Percentiles rank a stretch among this genome's conserved stretches.
phyloP scores from a whole-genome alignment of 2,888 invertebrate genomes.

The Griposia aprilina region DNA sequence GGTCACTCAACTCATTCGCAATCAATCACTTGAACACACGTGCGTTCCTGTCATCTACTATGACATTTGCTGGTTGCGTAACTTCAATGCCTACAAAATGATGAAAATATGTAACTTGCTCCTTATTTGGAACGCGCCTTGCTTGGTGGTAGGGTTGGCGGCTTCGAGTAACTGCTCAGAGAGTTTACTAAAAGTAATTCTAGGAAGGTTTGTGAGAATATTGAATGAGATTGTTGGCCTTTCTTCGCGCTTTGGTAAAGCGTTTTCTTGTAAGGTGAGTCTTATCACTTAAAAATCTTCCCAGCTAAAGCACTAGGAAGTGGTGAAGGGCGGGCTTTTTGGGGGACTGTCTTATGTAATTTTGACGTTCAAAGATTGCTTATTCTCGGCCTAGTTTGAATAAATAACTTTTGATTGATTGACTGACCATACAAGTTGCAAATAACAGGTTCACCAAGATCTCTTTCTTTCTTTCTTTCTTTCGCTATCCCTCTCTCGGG shows the following conservation, averaged over 20 bases:
- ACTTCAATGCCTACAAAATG: conserved; percentile 76
- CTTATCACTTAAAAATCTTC: too few species aligned
- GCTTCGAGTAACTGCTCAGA: not conserved
- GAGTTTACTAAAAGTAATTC: not conserved
- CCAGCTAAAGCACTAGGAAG: too few species aligned
- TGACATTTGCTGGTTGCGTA: conserved; percentile 81
- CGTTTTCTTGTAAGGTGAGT: too few species aligned
- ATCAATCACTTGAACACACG: conserved; percentile 72
- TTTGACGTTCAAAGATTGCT: too few species aligned
- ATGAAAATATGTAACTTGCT: conserved; percentile 78
- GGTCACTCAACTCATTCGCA: conserved; percentile 70
- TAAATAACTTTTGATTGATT: too few species aligned
- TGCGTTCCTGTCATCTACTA: conserved; percentile 70
- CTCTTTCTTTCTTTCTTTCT: not conserved
- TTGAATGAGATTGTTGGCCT: too few species aligned
- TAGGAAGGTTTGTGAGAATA: too few species aligned
- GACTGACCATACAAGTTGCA: not conserved
- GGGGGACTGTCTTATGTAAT: too few species aligned
- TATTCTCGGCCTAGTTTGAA: too few species aligned
- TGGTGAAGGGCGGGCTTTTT: too few species aligned
- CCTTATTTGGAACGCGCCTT: conserved; percentile 72
- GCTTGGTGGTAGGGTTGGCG: conserved; percentile 52
- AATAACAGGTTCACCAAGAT: too few species aligned
- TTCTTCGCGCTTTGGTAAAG: too few species aligned
- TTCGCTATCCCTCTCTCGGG: not conserved